Conservation (phyloP, 2,113 vertebrate genomes). For the Etheostoma spectabile region DNA sequence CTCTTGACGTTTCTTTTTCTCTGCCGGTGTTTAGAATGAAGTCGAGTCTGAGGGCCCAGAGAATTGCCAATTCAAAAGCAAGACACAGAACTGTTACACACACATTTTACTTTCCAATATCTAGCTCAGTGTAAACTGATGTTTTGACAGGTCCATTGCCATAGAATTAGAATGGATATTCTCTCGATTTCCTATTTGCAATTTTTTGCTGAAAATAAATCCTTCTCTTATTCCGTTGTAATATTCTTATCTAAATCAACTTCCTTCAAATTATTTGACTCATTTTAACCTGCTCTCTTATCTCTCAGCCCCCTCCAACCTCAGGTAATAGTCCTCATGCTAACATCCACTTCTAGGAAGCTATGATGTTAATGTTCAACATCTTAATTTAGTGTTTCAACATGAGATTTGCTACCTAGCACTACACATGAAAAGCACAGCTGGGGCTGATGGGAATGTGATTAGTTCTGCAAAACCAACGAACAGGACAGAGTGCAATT, state of each 20-base stretch:
- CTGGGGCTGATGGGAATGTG: neutral
- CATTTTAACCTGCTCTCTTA: neutral
- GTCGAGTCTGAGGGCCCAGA: neutral
- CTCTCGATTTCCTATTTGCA: neutral
- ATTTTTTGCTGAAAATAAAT: conserved; percentile 2
- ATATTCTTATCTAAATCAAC: neutral
- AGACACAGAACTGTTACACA: neutral
- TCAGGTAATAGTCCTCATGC: neutral
- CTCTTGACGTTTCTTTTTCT: conserved; percentile 24
- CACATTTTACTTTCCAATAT: neutral
- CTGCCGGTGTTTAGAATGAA: conserved; percentile 9
- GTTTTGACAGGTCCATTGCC: conserved; percentile 17
- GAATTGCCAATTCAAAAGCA: conserved; percentile 23
- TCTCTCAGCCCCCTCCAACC: neutral
- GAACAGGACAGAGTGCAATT: neutral
- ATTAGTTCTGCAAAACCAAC: neutral
- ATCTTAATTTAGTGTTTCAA: neutral
- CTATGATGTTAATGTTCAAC: neutral
- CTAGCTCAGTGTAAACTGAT: neutral
- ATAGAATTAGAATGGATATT: neutral
- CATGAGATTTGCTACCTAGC: neutral
- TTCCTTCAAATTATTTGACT: neutral
- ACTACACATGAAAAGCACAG: neutral
- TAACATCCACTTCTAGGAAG: neutral
- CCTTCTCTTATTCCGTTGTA: neutral